A percentile compares a stretch with the other conserved stretches of the same genome.
Evolutionary conservation across 2,797 vertebrate genomes (phyloP).

Genomic region (Craterocephalus amniculus): DNA sequence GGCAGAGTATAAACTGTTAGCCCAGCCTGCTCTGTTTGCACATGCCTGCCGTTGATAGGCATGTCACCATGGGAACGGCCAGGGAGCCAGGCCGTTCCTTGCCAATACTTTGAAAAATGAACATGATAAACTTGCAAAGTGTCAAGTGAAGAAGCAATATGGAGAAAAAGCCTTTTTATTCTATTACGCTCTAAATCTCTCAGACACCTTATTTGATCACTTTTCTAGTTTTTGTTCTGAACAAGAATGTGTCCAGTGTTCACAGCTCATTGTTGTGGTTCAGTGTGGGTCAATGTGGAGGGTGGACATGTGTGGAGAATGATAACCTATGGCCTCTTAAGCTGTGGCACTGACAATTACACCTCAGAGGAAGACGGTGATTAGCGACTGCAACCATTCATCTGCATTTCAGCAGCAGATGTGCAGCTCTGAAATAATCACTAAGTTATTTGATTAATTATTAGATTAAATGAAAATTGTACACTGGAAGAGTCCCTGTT

Average conservation of each 20-base stretch:
- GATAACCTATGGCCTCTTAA: constrained; percentile 26
- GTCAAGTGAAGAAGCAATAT: constrained; percentile 73
- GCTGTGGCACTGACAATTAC: constrained; percentile 24
- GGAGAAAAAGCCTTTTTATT: constrained; percentile 50
- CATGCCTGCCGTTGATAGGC: constrained; percentile 84
- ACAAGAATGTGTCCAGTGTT: constrained; percentile 16
- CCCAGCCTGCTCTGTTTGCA: constrained; percentile 83
- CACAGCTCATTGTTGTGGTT: constrained; percentile 27
- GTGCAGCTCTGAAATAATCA: constrained; percentile 6
- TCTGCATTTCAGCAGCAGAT: constrained; percentile 13
- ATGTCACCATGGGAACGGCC: constrained; percentile 85
- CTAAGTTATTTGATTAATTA: not conserved
- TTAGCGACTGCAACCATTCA: constrained; percentile 24
- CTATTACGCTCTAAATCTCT: constrained; percentile 29
- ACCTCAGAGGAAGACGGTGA: constrained; percentile 31
- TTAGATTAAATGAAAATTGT: not conserved
- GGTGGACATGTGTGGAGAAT: constrained; percentile 33
- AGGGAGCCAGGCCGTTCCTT: constrained; percentile 71
- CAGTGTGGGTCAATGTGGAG: constrained; percentile 32
- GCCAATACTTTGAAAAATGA: constrained; percentile 66
- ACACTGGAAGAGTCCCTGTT: not conserved
- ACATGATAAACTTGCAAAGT: constrained; percentile 83
- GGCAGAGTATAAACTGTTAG: constrained; percentile 78
- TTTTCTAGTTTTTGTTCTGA: constrained; percentile 37
- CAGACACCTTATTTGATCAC: constrained; percentile 20